Evolutionary conservation across 2,888 invertebrate species (phyloP).

Genomic region (Rambutsinella grinnellia): DNA sequence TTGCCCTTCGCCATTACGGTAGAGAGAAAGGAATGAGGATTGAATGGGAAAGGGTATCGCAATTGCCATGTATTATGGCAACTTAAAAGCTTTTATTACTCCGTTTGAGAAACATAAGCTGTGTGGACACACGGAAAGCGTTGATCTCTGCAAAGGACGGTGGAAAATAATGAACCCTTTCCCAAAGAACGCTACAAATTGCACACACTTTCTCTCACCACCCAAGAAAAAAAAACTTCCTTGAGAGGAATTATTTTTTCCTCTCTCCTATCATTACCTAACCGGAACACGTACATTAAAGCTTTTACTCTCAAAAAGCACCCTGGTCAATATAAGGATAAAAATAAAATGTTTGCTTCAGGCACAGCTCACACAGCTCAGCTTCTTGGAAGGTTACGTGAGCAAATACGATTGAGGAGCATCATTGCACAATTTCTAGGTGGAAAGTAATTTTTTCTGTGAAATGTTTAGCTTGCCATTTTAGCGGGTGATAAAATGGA

Average conservation of each 20-base stretch:
- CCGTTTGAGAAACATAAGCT: not conserved
- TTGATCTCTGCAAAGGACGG: no score
- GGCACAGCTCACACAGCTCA: no score
- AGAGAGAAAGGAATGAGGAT: not conserved
- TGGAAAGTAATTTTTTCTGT: no score
- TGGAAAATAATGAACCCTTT: not conserved
- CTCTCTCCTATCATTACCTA: not conserved
- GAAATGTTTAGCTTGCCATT: no score
- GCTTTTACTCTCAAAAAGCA: not conserved
- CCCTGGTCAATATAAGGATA: not conserved
- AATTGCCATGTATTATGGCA: not conserved
- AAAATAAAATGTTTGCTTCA: no score
- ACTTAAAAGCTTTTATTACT: not conserved
- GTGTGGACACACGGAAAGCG: not conserved
- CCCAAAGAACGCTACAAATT: not conserved
- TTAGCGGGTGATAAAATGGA: no score
- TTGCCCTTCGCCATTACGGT: not conserved
- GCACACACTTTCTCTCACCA: not conserved
- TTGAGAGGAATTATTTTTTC: no score
- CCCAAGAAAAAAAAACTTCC: not conserved
- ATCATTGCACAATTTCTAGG: no score
- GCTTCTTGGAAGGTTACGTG: no score
- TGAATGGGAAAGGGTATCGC: not conserved
- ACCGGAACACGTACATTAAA: not conserved
- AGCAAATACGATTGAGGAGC: no score